A percentile compares a stretch with the other conserved stretches of the same genome.
Conservation (phyloP, 2,113 vertebrate species). For the Ophthalmolycus amberensis region DNA sequence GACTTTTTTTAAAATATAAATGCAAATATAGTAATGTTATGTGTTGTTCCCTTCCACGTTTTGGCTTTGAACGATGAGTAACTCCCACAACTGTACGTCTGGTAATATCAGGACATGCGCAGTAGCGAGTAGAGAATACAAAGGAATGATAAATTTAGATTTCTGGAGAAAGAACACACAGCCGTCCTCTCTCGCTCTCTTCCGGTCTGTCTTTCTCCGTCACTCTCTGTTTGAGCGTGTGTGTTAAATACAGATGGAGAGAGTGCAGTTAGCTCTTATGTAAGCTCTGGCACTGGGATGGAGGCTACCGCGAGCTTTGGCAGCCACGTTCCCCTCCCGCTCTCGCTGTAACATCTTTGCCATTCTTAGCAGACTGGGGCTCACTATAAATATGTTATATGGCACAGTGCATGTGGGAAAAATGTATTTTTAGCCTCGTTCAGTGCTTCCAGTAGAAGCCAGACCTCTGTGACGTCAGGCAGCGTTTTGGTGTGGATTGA, state of each 20-base stretch:
- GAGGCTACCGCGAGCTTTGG: constrained; percentile 54
- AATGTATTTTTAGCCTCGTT: constrained; percentile 83
- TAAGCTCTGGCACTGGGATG: constrained; percentile 62
- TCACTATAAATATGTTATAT: constrained; percentile 87
- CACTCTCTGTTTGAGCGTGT: constrained; percentile 5
- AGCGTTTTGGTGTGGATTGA: constrained; percentile 30
- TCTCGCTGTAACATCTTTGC: constrained; percentile 57
- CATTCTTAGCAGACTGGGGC: constrained; percentile 78
- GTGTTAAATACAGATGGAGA: constrained; percentile 38
- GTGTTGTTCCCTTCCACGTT: not conserved
- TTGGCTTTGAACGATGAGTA: not conserved
- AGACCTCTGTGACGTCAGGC: constrained; percentile 42
- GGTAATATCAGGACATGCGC: constrained; percentile 21
- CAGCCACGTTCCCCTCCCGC: constrained; percentile 37
- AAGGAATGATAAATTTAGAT: constrained; percentile 39
- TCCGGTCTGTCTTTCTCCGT: constrained; percentile 2
- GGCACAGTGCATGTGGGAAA: constrained; percentile 84
- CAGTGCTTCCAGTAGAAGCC: constrained; percentile 48
- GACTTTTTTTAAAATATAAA: too few relatives aligned
- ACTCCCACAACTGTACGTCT: constrained; percentile 18
- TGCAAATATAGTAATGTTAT: not conserved
- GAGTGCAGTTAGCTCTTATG: constrained; percentile 66
- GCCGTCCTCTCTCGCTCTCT: not conserved
- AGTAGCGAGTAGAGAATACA: not conserved
- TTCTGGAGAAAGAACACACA: constrained; percentile 10